These are phyloP conservation scores for Callipepla californica DNA, from an alignment of 2,113 vertebrate genomes.

Conservation along the genomic window DNA sequence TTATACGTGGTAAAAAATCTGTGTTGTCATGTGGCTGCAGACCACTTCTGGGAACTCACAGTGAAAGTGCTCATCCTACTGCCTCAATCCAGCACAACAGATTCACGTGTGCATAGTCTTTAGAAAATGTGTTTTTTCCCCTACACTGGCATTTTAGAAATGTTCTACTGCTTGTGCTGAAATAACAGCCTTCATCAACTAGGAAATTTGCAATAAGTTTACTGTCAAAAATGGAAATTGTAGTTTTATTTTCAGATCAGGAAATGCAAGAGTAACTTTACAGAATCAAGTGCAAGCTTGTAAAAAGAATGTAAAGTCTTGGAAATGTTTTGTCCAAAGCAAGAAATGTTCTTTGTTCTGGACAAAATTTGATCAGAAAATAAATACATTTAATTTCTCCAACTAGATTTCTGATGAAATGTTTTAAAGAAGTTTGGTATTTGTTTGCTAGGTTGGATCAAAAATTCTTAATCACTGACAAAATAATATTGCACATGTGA, in stretches of 20 bases:
- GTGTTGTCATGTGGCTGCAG: not conserved
- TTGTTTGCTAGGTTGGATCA: not conserved
- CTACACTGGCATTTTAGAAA: not conserved
- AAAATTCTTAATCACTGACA: not conserved
- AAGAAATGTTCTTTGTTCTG: not conserved
- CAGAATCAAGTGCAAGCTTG: not conserved
- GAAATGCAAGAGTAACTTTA: not conserved
- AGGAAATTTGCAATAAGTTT: not conserved
- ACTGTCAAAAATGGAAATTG: not conserved
- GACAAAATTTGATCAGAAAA: not conserved
- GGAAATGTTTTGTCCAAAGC: not conserved
- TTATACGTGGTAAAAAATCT: not conserved
- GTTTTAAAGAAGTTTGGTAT: not conserved
- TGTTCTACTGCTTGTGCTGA: not conserved
- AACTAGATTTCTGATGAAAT: not conserved
- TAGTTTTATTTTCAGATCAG: not conserved
- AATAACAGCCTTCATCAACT: not conserved
- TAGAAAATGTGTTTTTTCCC: too few relatives aligned
- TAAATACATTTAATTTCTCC: not conserved
- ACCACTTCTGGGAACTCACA: not conserved
- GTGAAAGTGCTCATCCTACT: not conserved
- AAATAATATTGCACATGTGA: too few relatives aligned
- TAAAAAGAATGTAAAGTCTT: not conserved
- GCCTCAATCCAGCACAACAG: not conserved
- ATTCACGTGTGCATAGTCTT: not conserved